Evolutionary conservation across 2,888 invertebrate genomes (phyloP), one percentile per base, ranked within the genome.

Genomic region (Macrosoma leucophasiata): DNA sequence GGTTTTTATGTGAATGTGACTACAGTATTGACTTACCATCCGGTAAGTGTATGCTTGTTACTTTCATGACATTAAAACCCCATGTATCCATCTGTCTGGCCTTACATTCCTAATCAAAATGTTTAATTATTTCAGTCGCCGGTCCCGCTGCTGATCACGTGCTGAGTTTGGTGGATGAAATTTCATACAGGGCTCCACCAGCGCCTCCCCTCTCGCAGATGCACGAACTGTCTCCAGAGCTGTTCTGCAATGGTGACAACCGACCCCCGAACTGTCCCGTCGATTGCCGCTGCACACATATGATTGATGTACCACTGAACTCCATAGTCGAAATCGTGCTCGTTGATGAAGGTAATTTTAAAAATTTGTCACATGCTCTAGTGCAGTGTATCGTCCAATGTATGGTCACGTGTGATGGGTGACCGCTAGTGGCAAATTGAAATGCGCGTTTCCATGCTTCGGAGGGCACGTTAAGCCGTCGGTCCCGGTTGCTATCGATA

Each of bases 261-360:
- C 84, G 90, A 26, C 93, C 93, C 1, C 79, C 89, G 8, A 78
- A 90, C 60, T 94, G 93, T 57, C 87, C 89, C 0, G 86, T 87
- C 29, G 91, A 91, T 71, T 96, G 96, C 66, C 89, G 90, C 70
- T 96, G 96, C 70, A 91, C 92, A 0, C 95, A 96, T 64, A 89
- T 90, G 79, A 89, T 95, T 12, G 91, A 93, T 55, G 92, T 96
- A 30, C 91, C 92, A 1, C 78, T 94, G 7, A 92, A 93, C 58
- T 91, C 95, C 20, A 88, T 94, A 30, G 95, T 96, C 0, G 96
- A 96, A 73, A 89, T 96, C 14, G 90, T 95, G 3, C 76, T 96
- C 11, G 92, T 95, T 36, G 96, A 96, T 70, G 91, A 92, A 89
- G 89, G 91, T 91, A 72, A 55, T 27, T 26, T 4, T 1, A 33